Percentiles rank a stretch among this genome's conserved stretches.
These are phyloP conservation scores for Lepidurus packardi DNA, from an alignment of 1,140 invertebrate species.

Conservation along the genomic window DNA sequence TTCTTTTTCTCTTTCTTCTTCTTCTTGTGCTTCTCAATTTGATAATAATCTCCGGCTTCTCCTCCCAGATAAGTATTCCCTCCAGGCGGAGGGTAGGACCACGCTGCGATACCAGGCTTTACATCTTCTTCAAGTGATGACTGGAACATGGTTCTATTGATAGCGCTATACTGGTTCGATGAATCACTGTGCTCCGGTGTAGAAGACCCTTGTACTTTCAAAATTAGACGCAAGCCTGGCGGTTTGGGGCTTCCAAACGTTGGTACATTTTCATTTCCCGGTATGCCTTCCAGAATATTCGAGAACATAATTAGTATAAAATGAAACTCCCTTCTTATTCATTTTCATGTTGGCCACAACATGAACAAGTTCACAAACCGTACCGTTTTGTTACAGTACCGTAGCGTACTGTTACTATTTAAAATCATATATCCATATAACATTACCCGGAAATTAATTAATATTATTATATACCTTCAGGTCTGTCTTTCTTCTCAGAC, in stretches of 20 bases:
- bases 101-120: conserved; percentile 29
- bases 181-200: conserved; percentile 64
- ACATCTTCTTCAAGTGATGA: conserved; percentile 35
- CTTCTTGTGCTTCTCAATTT: conserved; percentile 52
- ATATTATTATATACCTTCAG: conserved; percentile 50
- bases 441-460: too few species aligned
- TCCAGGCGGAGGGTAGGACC: not conserved
- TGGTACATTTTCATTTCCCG: conserved; percentile 34
- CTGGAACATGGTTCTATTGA: conserved; percentile 41
- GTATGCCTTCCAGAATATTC: not conserved
- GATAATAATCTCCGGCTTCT: conserved; percentile 36
- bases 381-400: too few species aligned
- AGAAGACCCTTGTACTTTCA: conserved; percentile 67
- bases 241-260: conserved; percentile 45
- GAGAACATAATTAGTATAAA: conserved; percentile 22
- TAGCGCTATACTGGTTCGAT: conserved; percentile 42
- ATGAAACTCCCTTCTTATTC: not conserved
- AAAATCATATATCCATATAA: too few species aligned
- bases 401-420: too few species aligned
- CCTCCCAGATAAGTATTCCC: not conserved
- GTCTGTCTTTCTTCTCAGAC: conserved; percentile 55
- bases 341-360: not conserved
- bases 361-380: too few species aligned
- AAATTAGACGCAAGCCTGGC: conserved; percentile 63
- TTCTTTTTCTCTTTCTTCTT: conserved; percentile 70